A percentile compares a stretch with the other conserved stretches of the same genome.
Evolutionary conservation across 2,797 vertebrate genomes (phyloP).

Genomic region (Eidolon dupreanum): DNA sequence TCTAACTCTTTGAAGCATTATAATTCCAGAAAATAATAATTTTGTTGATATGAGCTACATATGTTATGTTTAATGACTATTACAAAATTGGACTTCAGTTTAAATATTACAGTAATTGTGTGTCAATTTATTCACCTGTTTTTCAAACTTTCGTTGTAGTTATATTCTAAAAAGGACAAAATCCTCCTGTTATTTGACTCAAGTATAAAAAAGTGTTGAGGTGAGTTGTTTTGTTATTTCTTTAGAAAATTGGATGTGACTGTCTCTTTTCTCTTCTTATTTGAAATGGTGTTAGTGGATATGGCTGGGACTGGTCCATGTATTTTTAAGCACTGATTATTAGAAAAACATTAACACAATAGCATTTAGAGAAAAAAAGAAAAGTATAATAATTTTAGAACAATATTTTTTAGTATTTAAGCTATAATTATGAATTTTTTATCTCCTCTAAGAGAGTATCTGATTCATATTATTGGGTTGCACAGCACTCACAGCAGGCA

Average conservation of each 20-base stretch:
- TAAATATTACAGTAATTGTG: background rate
- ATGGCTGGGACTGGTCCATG: accelerated
- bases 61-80: background rate
- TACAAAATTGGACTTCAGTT: background rate
- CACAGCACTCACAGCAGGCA: background rate
- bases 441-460: background rate
- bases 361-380: background rate
- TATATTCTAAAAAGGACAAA: background rate
- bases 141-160: background rate
- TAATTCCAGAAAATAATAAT: background rate
- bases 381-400: background rate
- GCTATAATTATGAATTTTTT: background rate
- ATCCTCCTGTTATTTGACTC: background rate
- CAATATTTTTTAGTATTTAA: background rate
- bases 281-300: background rate
- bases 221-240: background rate
- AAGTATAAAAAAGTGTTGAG: background rate
- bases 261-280: background rate
- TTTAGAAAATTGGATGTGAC: background rate
- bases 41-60: background rate
- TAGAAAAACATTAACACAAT: constrained; percentile 20
- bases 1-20: background rate
- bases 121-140: background rate
- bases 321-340: background rate
- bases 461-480: background rate